Conservation (phyloP, 2,113 vertebrate genomes). For the Urocolius indicus region DNA sequence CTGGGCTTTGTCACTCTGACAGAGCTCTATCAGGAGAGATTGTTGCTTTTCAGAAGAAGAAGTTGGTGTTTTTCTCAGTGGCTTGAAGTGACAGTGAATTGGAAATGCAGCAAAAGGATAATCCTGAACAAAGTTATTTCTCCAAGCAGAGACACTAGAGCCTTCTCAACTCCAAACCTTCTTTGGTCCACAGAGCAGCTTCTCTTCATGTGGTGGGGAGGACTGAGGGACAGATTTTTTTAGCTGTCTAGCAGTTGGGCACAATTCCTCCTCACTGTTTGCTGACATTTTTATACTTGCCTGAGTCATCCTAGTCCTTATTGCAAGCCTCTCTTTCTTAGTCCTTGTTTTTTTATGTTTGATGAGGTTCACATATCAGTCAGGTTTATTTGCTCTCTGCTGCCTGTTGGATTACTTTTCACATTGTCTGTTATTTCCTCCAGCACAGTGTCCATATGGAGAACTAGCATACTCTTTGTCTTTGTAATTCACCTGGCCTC, state of each 20-base stretch:
- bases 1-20: constrained; percentile 26
- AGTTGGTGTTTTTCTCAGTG: not conserved
- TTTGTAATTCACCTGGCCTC: not conserved
- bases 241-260: not conserved
- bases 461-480: not conserved
- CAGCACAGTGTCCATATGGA: not conserved
- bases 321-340: not conserved
- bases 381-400: constrained; percentile 13
- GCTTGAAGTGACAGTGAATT: not conserved
- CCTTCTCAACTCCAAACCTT: not conserved
- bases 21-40: not conserved
- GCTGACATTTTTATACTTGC: not conserved
- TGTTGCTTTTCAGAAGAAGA: not conserved
- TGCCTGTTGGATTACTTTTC: not conserved
- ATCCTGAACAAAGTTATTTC: not conserved
- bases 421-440: constrained; percentile 4
- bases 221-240: not conserved
- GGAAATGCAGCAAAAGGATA: not conserved
- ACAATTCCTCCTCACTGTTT: constrained; percentile 6
- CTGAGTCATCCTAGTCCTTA: not conserved
- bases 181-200: not conserved
- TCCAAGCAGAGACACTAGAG: not conserved
- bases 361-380: not conserved
- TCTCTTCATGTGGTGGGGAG: not conserved
- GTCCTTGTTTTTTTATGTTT: not conserved